These are phyloP conservation scores for Erebia epiphron DNA, from an alignment of 2,888 invertebrate species.

Conservation along the genomic window DNA sequence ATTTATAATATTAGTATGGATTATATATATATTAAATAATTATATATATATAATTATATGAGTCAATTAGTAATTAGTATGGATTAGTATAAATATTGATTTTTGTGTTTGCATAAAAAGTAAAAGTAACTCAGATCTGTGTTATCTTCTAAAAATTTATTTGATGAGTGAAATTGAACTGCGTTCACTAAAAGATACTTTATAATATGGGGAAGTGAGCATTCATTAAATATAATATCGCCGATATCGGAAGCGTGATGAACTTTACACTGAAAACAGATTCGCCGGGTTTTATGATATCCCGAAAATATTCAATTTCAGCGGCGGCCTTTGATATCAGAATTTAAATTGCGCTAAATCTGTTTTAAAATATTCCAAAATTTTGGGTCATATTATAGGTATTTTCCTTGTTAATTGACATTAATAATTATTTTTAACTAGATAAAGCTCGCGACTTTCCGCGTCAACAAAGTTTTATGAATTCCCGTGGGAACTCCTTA, in stretches of 20 bases:
- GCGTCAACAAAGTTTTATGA: too few species aligned
- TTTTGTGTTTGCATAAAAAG: too few species aligned
- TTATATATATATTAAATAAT: too few species aligned
- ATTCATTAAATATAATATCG: conserved; percentile 15
- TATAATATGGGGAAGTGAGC: background rate
- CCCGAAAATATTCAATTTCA: conserved; percentile 21
- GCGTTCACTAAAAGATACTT: conserved; percentile 11
- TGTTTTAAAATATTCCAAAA: background rate
- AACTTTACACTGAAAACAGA: background rate
- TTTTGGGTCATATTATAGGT: background rate
- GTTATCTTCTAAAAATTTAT: background rate
- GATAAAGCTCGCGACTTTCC: background rate
- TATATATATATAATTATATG: too few species aligned
- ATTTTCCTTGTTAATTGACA: background rate
- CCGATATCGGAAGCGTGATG: conserved; percentile 2
- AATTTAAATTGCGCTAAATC: conserved; percentile 17
- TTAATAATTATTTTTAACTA: background rate
- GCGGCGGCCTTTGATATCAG: conserved; percentile 14
- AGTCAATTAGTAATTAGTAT: too few species aligned
- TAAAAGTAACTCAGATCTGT: too few species aligned
- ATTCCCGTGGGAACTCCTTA: too few species aligned
- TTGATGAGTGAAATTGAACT: conserved; percentile 1
- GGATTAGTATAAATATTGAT: too few species aligned
- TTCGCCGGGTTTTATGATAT: conserved; percentile 8
- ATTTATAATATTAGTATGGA: too few species aligned